Evolutionary conservation across 1,140 invertebrate genomes (phyloP).

Genomic region (Tribolium madens): DNA sequence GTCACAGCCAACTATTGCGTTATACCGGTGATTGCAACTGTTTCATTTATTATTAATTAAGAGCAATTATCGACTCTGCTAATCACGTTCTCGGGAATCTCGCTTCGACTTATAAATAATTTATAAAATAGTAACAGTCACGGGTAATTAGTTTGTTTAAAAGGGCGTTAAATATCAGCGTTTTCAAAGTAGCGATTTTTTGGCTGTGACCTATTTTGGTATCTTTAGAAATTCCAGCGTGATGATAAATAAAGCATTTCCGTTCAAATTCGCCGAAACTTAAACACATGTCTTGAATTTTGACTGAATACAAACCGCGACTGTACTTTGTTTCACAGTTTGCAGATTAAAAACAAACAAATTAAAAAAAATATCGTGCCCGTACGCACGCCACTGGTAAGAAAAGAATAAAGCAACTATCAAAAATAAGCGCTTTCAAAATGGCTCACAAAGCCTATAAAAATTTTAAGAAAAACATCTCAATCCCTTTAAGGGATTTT

Average conservation of each 20-base stretch:
- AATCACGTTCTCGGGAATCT: not conserved
- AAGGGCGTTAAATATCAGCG: no score
- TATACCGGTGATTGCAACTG: not conserved
- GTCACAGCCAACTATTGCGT: not conserved
- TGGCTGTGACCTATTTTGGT: not conserved
- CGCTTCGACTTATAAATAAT: not conserved
- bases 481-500: no score
- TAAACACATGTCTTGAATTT: not conserved
- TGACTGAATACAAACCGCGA: not conserved
- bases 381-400: no score
- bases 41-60: not conserved
- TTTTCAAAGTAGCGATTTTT: not conserved
- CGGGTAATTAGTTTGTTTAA: no score
- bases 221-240: not conserved
- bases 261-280: not conserved
- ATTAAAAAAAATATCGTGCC: no score
- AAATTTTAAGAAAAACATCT: no score
- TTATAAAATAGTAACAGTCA: not conserved
- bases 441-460: no score
- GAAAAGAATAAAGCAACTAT: no score
- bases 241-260: not conserved
- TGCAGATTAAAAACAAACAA: no score
- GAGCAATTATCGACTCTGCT: not conserved
- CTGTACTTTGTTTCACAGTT: not conserved
- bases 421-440: no score